Evolutionary conservation across 92 coral and sea anemone species (phyloP), one percentile per base, ranked within the genome.

Genomic region (Epizoanthus ramosus): DNA sequence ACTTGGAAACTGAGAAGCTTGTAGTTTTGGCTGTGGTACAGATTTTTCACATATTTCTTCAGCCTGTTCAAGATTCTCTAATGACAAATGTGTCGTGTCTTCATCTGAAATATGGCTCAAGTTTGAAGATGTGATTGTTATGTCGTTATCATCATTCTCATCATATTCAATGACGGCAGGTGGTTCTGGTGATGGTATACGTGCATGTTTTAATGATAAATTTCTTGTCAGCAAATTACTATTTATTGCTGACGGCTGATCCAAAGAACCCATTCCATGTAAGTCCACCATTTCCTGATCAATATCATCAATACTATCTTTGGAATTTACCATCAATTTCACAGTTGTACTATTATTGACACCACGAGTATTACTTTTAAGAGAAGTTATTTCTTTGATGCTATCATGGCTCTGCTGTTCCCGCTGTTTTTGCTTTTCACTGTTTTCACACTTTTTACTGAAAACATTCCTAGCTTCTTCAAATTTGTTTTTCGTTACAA

Each of bases 91-190:
- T 3, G 10, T 60, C 23, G 14, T 5, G 57, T 77, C 56, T 13
- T 77, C 57, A n/a, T 77, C 71, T 61, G 71, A 10, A 77, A 24
- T 2, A 43, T 13, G 12, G n/a, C 4, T 1, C 24, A 10, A n/a
- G 41, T 13, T 22, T 57, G 82, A 77, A 4, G n/a, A 14, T 37
- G 60, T 8, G 47, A 60, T 57, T 35, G 58, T 21, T 8, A 12
- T 6, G 5, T 60, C 50, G 4, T 22, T 21, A 15, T 84, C 65
- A 17, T 15, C 9, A 21, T 65, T 65, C 6, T 25, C 33, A 37
- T 83, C 87, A 68, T 87, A 83, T 57, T 87, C 87, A 60, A 83
- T 69, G 57, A 83, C 60, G 12, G 83, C 80, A 1, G 83, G n/a
- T n/a, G 87, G 84, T 50, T 87, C 80, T 9, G 63, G 72, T 15